phyloP scores from a whole-genome alignment of 2,888 invertebrate species.

The Hipparchia sbordonii region DNA sequence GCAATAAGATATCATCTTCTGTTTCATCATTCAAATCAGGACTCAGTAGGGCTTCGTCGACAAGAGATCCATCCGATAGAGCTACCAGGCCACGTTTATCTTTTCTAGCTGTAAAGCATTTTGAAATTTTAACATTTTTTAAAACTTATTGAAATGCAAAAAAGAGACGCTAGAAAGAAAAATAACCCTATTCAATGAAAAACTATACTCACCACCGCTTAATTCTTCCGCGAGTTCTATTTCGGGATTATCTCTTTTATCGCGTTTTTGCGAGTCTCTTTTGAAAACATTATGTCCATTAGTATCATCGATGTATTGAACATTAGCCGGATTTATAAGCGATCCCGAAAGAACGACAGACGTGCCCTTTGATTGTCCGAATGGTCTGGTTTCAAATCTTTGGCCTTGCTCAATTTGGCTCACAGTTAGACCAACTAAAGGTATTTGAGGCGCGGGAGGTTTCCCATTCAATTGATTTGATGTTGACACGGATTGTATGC shows the following conservation, averaged over 20 bases:
- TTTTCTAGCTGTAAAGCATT: conserved; percentile 68
- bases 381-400: conserved; percentile 48
- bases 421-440: conserved; percentile 45
- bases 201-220: conserved; percentile 50
- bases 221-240: conserved; percentile 62
- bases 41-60: conserved; percentile 84
- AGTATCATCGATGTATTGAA: conserved; percentile 84
- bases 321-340: conserved; percentile 82
- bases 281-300: conserved; percentile 77
- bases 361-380: conserved; percentile 62
- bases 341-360: conserved; percentile 69
- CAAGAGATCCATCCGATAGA: conserved; percentile 86
- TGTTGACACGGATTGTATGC: conserved; percentile 53
- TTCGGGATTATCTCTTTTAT: conserved; percentile 77
- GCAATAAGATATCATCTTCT: conserved; percentile 69
- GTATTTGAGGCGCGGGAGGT: conserved; percentile 47
- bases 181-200: neutral
- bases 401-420: conserved; percentile 51
- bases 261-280: conserved; percentile 71
- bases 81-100: conserved; percentile 86
- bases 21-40: conserved; percentile 60
- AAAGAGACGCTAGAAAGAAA: conserved; percentile 28
- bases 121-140: neutral
- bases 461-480: conserved; percentile 46
- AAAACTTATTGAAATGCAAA: neutral